phyloP scores from a whole-genome alignment of 2,888 invertebrate species.

The Aleiodes leptofemur region DNA sequence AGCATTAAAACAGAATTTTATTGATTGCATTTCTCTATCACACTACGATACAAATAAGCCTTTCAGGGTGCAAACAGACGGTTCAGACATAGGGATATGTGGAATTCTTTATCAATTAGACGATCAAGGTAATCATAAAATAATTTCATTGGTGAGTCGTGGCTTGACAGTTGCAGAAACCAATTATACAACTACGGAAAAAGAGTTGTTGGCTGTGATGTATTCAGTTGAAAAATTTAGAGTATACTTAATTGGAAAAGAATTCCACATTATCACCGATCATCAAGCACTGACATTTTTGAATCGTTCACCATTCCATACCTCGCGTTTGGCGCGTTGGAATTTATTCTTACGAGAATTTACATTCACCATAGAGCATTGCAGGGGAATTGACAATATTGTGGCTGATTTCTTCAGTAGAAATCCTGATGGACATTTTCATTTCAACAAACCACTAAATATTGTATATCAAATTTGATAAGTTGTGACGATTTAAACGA shows the following conservation, averaged over 20 bases:
- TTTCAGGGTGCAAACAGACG: too few species aligned
- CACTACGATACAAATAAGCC: constrained; percentile 23
- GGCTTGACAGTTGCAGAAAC: too few species aligned
- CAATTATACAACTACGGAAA: constrained; percentile 59
- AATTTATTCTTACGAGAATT: constrained; percentile 59
- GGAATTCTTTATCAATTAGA: too few species aligned
- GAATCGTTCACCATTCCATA: constrained; percentile 55
- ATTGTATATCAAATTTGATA: not conserved
- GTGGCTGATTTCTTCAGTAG: constrained; percentile 61
- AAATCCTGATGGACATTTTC: constrained; percentile 49
- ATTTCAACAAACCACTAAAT: not conserved
- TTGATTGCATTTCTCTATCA: constrained; percentile 39
- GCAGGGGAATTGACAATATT: constrained; percentile 59
- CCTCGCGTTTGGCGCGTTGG: constrained; percentile 60
- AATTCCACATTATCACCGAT: constrained; percentile 59
- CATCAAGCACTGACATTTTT: constrained; percentile 60
- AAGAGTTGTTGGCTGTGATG: constrained; percentile 59
- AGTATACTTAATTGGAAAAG: constrained; percentile 54
- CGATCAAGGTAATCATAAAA: too few species aligned
- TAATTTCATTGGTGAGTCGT: too few species aligned
- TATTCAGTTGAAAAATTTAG: constrained; percentile 59
- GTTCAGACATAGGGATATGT: too few species aligned
- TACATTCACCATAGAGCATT: constrained; percentile 54
- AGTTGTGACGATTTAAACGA: not conserved
- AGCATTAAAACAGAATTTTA: constrained; percentile 49